Conservation (phyloP, 1,140 invertebrate species). For the Hetaerina americana region DNA sequence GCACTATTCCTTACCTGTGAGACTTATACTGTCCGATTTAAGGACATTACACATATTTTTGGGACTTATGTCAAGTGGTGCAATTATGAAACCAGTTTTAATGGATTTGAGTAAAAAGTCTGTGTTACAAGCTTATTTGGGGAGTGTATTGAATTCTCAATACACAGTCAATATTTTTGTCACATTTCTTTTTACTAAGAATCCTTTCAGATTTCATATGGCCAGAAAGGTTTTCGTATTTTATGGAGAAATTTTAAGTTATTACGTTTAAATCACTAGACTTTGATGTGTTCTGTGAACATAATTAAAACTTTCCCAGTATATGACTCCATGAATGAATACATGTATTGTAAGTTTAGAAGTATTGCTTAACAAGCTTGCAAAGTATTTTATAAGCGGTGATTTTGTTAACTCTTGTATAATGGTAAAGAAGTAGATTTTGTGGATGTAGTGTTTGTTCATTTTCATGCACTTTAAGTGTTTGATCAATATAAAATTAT, state of each 20-base stretch:
- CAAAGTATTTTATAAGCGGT: not conserved
- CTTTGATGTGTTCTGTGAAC: not conserved
- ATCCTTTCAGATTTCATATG: not conserved
- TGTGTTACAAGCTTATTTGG: not conserved
- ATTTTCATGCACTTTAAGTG: not conserved
- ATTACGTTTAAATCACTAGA: not conserved
- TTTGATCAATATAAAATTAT: conserved; percentile 1
- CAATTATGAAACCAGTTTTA: not conserved
- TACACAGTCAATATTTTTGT: not conserved
- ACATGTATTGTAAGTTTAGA: not conserved
- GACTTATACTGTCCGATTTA: not conserved
- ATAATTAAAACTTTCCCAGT: not conserved
- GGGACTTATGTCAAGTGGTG: not conserved
- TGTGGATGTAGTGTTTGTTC: not conserved
- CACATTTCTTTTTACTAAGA: not conserved
- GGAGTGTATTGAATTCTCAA: not conserved
- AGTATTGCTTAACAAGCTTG: not conserved
- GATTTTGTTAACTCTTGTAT: not conserved
- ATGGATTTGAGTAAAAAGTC: not conserved
- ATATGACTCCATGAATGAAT: not conserved
- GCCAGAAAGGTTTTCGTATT: not conserved
- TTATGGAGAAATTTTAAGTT: not conserved
- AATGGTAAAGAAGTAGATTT: not conserved
- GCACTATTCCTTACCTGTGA: not conserved
- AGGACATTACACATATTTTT: not conserved